Evolutionary conservation across 2,888 invertebrate species (phyloP).

Genomic region (Dynastes tityus): DNA sequence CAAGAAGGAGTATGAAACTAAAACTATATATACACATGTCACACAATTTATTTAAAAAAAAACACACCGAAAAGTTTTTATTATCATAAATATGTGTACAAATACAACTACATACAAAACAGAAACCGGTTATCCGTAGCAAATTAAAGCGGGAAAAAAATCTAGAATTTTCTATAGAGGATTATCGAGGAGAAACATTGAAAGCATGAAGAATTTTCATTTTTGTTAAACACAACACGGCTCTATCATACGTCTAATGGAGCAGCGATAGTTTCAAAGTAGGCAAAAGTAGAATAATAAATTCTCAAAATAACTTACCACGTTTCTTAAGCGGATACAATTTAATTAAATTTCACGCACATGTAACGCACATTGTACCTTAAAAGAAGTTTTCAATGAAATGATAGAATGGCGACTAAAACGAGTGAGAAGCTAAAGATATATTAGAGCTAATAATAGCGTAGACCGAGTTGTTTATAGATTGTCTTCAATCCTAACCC

Average conservation of each 20-base stretch:
- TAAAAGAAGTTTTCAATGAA: slow-evolving; percentile 47
- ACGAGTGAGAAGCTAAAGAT: slow-evolving; percentile 61
- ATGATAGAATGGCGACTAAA: slow-evolving; percentile 43
- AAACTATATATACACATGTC: too few relatives aligned
- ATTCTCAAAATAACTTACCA: slow-evolving; percentile 22
- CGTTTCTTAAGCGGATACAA: slow-evolving; percentile 11
- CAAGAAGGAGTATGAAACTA: too few relatives aligned
- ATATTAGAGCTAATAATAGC: slow-evolving; percentile 69
- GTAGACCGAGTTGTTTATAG: slow-evolving; percentile 64
- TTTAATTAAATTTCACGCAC: slow-evolving; percentile 43
- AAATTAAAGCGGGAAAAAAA: neutral
- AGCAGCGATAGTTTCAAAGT: neutral
- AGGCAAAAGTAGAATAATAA: neutral
- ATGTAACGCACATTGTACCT: slow-evolving; percentile 43
- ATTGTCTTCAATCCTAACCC: slow-evolving; percentile 64
- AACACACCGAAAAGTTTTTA: too few relatives aligned
- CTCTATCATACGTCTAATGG: too few relatives aligned
- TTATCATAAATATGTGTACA: neutral
- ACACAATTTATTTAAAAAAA: too few relatives aligned
- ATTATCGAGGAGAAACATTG: neutral
- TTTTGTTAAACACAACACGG: too few relatives aligned
- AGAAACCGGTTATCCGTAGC: neutral
- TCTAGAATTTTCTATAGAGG: slow-evolving; percentile 19
- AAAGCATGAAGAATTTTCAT: too few relatives aligned
- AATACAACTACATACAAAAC: neutral